Conservation (phyloP, 2,797 vertebrate species). For the Argya squamiceps region DNA sequence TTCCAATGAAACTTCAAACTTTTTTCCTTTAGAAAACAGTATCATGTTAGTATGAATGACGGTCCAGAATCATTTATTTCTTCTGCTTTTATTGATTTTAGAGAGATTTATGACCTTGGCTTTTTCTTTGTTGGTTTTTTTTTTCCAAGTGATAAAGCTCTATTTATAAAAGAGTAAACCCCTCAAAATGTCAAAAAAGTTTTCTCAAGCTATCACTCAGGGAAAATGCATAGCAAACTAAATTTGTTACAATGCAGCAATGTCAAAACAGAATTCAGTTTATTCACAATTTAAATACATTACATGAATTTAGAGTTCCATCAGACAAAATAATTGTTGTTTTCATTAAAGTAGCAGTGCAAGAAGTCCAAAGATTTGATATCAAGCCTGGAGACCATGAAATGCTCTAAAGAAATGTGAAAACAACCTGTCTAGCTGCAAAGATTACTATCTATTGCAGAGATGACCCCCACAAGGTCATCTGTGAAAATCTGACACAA, state of each 20-base stretch:
- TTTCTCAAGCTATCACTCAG: constrained; percentile 23
- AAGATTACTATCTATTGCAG: neutral
- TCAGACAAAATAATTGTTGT: neutral
- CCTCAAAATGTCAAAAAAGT: constrained; percentile 6
- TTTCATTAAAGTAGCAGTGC: neutral
- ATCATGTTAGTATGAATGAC: neutral
- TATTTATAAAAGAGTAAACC: neutral
- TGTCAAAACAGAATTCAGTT: neutral
- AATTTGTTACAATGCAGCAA: neutral
- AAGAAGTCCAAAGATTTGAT: neutral
- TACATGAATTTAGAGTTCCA: neutral
- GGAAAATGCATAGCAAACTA: neutral
- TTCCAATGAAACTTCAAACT: neutral
- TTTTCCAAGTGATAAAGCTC: neutral
- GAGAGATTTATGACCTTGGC: neutral
- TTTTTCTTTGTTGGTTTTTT: neutral
- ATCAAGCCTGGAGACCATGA: neutral
- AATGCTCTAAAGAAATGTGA: neutral
- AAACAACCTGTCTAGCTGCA: neutral
- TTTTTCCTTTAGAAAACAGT: neutral
- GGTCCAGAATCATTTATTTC: neutral
- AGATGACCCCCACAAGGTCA: neutral
- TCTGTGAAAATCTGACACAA: neutral
- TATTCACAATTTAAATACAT: neutral
- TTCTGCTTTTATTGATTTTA: constrained; percentile 50